These are phyloP conservation scores for Serripes groenlandicus DNA, from an alignment of 2,888 invertebrate species.

Conservation along the genomic window DNA sequence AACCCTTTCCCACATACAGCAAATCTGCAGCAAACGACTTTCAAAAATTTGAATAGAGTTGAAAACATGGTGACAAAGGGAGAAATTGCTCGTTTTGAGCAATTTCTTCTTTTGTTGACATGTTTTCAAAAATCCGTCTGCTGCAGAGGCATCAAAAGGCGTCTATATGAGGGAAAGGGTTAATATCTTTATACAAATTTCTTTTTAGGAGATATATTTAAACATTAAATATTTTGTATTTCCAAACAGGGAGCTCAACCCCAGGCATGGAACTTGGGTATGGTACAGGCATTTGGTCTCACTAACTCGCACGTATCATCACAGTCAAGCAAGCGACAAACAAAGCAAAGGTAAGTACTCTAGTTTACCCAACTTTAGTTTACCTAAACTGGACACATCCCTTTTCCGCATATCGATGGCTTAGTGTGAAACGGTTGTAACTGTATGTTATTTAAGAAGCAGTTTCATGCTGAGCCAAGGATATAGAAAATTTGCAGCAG, in stretches of 20 bases:
- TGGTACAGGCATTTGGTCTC: constrained; percentile 81
- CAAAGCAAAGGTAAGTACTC: constrained; percentile 80
- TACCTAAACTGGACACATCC: background rate
- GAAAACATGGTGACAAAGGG: background rate
- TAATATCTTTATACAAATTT: background rate
- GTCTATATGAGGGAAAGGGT: background rate
- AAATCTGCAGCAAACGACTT: background rate
- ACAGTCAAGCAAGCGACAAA: constrained; percentile 79
- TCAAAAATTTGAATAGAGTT: background rate
- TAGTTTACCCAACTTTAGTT: background rate
- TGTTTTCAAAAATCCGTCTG: background rate
- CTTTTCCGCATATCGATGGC: too few species aligned
- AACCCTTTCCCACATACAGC: background rate
- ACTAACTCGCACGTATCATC: constrained; percentile 70
- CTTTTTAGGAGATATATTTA: too few species aligned
- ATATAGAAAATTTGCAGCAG: too few species aligned
- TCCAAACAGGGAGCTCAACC: constrained; percentile 77
- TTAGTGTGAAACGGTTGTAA: too few species aligned
- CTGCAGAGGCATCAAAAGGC: too few species aligned
- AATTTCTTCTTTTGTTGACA: background rate
- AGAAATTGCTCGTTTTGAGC: background rate
- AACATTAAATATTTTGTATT: background rate
- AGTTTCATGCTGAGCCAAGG: too few species aligned
- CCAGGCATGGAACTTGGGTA: constrained; percentile 83
- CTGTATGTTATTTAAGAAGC: too few species aligned